Percentiles rank a stretch among this genome's conserved stretches.
phyloP scores from a whole-genome alignment of 2,888 invertebrate genomes.

The Agrilus cyanescens region DNA sequence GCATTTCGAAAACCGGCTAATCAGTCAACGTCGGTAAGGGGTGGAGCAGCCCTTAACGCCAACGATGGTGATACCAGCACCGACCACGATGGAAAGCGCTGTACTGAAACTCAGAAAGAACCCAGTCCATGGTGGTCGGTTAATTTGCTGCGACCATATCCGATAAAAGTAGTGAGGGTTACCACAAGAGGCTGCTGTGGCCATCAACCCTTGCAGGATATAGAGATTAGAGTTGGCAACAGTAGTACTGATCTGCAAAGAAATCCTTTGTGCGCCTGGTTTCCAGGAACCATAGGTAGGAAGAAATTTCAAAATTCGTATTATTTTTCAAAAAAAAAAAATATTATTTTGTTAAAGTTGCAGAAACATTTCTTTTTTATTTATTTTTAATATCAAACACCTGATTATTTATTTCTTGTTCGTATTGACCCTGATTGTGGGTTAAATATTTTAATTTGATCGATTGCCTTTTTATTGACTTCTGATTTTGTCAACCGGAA shows the following conservation, averaged over 20 bases:
- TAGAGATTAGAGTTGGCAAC: conserved; percentile 85
- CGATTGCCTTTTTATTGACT: too few species aligned
- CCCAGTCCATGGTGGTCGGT: conserved; percentile 92
- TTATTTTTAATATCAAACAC: too few species aligned
- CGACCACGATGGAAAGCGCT: conserved; percentile 77
- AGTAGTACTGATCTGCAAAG: conserved; percentile 76
- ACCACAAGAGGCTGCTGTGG: conserved; percentile 78
- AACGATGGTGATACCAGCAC: conserved; percentile 78
- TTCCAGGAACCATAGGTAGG: conserved; percentile 77
- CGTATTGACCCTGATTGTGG: too few species aligned
- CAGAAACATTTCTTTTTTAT: too few species aligned
- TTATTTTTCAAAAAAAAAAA: too few species aligned
- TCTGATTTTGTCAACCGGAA: too few species aligned
- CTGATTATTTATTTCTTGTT: too few species aligned
- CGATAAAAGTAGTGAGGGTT: conserved; percentile 74
- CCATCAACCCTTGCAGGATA: conserved; percentile 76
- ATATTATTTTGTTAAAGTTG: too few species aligned
- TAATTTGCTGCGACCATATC: conserved; percentile 71
- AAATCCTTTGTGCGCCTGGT: conserved; percentile 88
- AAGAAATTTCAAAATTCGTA: conserved; percentile 13
- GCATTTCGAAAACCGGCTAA: conserved; percentile 79
- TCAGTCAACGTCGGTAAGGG: conserved; percentile 80
- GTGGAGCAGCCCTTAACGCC: conserved; percentile 70
- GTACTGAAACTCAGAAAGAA: conserved; percentile 82
- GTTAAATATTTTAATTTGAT: not conserved